Evolutionary conservation across 2,113 vertebrate genomes (phyloP).

Genomic region (Gadus macrocephalus): DNA sequence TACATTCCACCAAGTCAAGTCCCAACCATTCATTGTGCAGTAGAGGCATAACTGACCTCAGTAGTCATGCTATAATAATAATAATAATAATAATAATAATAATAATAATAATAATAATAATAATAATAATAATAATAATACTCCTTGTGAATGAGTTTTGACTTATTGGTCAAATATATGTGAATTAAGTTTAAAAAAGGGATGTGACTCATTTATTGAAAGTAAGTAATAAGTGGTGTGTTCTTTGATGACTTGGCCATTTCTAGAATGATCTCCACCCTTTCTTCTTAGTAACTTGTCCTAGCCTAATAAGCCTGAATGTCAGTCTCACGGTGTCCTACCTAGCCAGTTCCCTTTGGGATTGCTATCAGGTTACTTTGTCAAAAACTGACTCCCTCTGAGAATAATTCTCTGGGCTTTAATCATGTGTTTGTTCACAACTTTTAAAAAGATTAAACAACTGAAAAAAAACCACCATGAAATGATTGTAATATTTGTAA

Average conservation of each 20-base stretch:
- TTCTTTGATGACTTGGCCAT: conserved; percentile 55
- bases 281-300: conserved; percentile 69
- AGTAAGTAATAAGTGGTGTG: conserved; percentile 41
- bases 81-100: conserved; percentile 17
- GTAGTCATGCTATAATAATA: conserved; percentile 15
- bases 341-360: conserved; percentile 49
- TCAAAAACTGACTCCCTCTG: conserved; percentile 64
- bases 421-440: conserved; percentile 74
- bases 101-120: no score
- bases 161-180: conserved; percentile 44
- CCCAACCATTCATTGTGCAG: conserved; percentile 41
- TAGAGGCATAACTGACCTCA: conserved; percentile 34
- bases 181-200: conserved; percentile 33
- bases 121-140: conserved; percentile 32
- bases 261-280: conserved; percentile 47
- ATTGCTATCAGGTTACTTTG: conserved; percentile 53
- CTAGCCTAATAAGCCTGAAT: conserved; percentile 56
- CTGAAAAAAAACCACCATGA: conserved; percentile 62
- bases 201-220: conserved; percentile 45
- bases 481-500: conserved; percentile 85
- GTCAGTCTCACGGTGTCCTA: conserved; percentile 50
- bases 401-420: conserved; percentile 73
- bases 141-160: conserved; percentile 41
- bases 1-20: conserved; percentile 44
- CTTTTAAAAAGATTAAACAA: conserved; percentile 61